Base-by-base conservation (phyloP, 2,113 vertebrate species). In the Pundamilia nyererei region DNA sequence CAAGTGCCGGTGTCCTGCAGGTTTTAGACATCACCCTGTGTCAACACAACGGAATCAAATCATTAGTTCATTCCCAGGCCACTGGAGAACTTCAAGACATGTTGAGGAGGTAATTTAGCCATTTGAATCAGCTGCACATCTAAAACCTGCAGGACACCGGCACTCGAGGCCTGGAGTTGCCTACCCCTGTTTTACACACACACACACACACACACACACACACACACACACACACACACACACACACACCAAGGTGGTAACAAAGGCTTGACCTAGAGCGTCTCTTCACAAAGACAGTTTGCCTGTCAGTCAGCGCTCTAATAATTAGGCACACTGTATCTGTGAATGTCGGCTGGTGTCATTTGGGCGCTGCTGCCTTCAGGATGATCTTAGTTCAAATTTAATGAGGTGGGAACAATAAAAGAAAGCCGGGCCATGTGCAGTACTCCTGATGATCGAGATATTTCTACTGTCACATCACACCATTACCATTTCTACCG, bases 381-480 rank as follows among this genome's bases (percentile, higher is more conserved):
- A 45, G 83, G 91, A 83, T 2, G 26, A 81, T 89, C 81, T 83
- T 21, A 55, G 29, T 82, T 62, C 2, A 15, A 80, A 86, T 86
- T 90, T 90, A 92, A 95, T 89, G 85, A 93, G 75, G n/a, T 47
- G 45, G 83, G 68, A 82, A 90, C 84, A 88, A 81, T 83, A 19
- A 77, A 72, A 58, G 72, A 82, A 83, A 84, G 55, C 86, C 4
- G 65, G 68, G 82, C 80, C 92, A 89, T 90, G 90, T 85, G 85
- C 86, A 24, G 3, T 10, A 7, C 79, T 89, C 29, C 38, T 91
- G 87, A 89, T 90, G 86, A 90, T 82, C 15, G 1, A 75, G 77
- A 81, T 24, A 80, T 70, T 54, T 47, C 84, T 60, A 75, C 51
- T 89, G 90, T 87, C 85, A 82, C 80, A 62, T 79, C 24, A 70